Evolutionary conservation across 2,888 invertebrate species (phyloP).

Genomic region (Azorinus chamasolen): DNA sequence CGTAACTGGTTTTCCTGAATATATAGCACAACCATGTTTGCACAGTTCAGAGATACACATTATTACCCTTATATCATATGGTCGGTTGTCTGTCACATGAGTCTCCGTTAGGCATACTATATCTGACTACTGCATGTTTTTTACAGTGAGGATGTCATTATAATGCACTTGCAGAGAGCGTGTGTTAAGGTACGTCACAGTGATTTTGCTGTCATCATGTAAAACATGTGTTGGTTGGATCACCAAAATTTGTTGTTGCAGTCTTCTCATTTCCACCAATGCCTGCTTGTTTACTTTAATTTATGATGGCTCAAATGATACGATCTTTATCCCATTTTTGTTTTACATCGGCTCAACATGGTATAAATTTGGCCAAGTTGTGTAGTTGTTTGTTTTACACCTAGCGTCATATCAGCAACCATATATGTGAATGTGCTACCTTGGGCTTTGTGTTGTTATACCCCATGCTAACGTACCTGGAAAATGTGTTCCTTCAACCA

Average conservation of each 20-base stretch:
- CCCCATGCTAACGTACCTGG: slow-evolving; percentile 39
- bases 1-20: slow-evolving; percentile 6
- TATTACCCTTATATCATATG: neutral
- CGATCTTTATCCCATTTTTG: slow-evolving; percentile 27
- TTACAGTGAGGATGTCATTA: slow-evolving; percentile 1
- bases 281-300: slow-evolving; percentile 34
- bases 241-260: slow-evolving; percentile 10
- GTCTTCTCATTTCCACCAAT: slow-evolving; percentile 30
- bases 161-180: slow-evolving; percentile 2
- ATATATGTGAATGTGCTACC: slow-evolving; percentile 30
- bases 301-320: slow-evolving; percentile 23
- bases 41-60: neutral
- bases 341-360: slow-evolving; percentile 38
- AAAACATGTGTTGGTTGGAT: slow-evolving; percentile 3
- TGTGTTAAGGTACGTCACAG: slow-evolving; percentile 1
- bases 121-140: neutral
- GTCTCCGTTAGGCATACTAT: slow-evolving; percentile 2
- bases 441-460: slow-evolving; percentile 38
- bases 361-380: slow-evolving; percentile 48
- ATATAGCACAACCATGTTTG: slow-evolving; percentile 4
- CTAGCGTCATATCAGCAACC: slow-evolving; percentile 30
- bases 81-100: neutral
- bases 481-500: slow-evolving; percentile 32
- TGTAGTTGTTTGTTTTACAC: slow-evolving; percentile 13
- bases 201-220: slow-evolving; percentile 4